These are phyloP conservation scores for Actenoides lindsayi DNA, from an alignment of 2,113 vertebrate genomes.

Conservation along the genomic window DNA sequence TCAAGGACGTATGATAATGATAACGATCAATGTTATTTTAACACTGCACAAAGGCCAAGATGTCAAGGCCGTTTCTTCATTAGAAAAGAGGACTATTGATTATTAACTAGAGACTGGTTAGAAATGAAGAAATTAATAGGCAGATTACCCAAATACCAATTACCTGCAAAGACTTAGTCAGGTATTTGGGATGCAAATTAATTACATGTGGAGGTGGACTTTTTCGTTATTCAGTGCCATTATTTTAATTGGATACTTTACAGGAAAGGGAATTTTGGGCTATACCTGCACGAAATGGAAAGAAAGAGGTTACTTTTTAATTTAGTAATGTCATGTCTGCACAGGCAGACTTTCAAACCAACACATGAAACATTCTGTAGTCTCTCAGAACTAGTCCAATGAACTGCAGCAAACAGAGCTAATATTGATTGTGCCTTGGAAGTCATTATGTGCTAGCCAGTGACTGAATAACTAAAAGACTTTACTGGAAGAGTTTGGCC, in stretches of 20 bases:
- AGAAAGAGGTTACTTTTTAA: neutral
- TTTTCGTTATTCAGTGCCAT: slow-evolving; percentile 35
- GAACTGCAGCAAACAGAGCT: neutral
- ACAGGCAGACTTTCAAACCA: neutral
- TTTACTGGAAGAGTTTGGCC: neutral
- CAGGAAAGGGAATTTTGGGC: neutral
- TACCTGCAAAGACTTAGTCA: slow-evolving; percentile 58
- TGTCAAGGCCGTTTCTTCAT: slow-evolving; percentile 78
- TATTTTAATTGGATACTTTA: neutral
- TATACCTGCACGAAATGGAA: neutral
- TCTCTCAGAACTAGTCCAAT: neutral
- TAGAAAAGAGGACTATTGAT: slow-evolving; percentile 79
- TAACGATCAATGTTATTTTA: slow-evolving; percentile 80
- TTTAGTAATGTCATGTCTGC: neutral
- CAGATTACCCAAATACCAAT: slow-evolving; percentile 67
- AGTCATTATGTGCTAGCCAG: neutral
- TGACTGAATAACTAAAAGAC: neutral
- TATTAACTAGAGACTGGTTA: slow-evolving; percentile 74
- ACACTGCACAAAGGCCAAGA: slow-evolving; percentile 73
- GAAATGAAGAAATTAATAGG: slow-evolving; percentile 73
- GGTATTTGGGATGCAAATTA: slow-evolving; percentile 70
- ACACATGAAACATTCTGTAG: neutral
- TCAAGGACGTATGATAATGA: slow-evolving; percentile 84
- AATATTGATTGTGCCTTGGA: neutral
- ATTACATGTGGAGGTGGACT: slow-evolving; percentile 53